These are phyloP conservation scores for Andricus quercusramuli DNA, from an alignment of 2,888 invertebrate genomes.

Conservation along the genomic window DNA sequence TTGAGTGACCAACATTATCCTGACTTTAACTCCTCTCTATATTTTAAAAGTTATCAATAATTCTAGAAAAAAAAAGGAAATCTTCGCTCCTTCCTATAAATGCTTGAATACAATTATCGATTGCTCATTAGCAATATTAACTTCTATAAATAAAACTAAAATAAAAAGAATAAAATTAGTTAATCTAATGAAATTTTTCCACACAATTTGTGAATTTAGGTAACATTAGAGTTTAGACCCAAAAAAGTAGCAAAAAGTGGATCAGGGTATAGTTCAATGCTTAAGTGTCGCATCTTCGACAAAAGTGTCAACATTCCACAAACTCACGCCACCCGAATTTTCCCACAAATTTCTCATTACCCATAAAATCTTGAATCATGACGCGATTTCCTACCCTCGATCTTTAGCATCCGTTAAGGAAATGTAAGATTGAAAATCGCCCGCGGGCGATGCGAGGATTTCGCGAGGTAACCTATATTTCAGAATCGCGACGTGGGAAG, in stretches of 20 bases:
- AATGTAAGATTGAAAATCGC: slow-evolving; percentile 39
- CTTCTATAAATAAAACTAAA: no score
- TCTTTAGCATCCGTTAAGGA: slow-evolving; percentile 33
- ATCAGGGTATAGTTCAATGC: neutral
- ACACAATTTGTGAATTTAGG: neutral
- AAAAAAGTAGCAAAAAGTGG: neutral
- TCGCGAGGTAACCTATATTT: slow-evolving; percentile 52
- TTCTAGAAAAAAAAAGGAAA: no score
- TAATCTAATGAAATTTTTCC: neutral
- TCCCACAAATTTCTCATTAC: neutral
- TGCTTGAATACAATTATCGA: no score
- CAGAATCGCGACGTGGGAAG: neutral
- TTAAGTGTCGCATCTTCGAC: neutral
- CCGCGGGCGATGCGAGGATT: slow-evolving; percentile 49
- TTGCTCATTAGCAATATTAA: no score
- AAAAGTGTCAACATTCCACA: slow-evolving; percentile 17
- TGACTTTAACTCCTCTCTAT: neutral
- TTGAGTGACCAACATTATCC: neutral
- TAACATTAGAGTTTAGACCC: neutral
- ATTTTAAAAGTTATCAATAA: no score
- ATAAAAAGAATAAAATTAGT: neutral
- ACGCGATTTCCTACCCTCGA: slow-evolving; percentile 26
- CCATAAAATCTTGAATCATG: slow-evolving; percentile 28
- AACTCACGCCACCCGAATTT: neutral
- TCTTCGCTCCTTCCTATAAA: no score